Evolutionary conservation across 2,797 vertebrate genomes (phyloP).

Genomic region (Smutsia gigantea): DNA sequence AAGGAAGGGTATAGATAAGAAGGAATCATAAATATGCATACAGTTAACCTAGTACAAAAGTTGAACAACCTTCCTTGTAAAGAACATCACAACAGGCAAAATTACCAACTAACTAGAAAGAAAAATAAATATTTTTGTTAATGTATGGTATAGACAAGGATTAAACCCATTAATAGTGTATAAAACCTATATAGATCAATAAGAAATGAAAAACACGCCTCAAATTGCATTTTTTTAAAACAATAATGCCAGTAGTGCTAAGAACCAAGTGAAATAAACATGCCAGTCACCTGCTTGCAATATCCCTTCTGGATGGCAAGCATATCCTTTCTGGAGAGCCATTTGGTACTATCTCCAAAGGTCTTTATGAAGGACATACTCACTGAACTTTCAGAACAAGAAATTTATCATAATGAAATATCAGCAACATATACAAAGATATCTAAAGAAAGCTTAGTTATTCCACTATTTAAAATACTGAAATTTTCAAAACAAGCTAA

Average conservation of each 20-base stretch:
- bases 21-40: not conserved
- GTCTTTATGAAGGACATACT: not conserved
- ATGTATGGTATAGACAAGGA: not conserved
- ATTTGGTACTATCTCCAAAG: not conserved
- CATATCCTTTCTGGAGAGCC: not conserved
- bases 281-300: not conserved
- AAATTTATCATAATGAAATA: not conserved
- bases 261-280: not conserved
- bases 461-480: not conserved
- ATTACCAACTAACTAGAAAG: not conserved
- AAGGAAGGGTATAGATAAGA: not conserved
- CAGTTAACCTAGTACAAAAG: not conserved
- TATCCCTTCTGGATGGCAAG: not conserved
- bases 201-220: constrained; percentile 12
- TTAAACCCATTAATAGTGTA: not conserved
- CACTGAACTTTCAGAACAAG: not conserved
- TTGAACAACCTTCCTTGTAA: not conserved
- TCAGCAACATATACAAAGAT: not conserved
- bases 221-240: constrained; percentile 11
- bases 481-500: not conserved
- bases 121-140: not conserved
- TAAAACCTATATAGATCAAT: not conserved
- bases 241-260: not conserved
- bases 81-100: not conserved
- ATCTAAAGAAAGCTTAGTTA: not conserved